phyloP scores from a whole-genome alignment of 2,797 vertebrate species.

The Arctocebus calabarensis region DNA sequence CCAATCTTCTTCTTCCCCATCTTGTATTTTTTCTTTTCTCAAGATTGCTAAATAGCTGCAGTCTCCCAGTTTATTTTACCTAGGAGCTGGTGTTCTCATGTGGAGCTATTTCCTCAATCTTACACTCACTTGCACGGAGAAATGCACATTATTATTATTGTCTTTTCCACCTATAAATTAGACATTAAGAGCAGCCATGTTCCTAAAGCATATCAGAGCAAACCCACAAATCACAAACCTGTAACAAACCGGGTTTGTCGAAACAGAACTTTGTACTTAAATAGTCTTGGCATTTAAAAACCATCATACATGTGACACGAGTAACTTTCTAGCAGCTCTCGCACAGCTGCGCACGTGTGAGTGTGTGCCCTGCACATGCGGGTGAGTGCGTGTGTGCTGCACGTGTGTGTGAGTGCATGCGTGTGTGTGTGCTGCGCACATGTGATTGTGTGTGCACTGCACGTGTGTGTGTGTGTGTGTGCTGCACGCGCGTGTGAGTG shows the following conservation, averaged over 20 bases:
- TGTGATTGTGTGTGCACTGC: fast-evolving
- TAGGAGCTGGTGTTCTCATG: conserved; percentile 36
- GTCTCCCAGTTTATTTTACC: conserved; percentile 33
- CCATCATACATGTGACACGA: conserved; percentile 28
- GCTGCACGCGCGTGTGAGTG: no score
- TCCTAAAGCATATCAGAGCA: conserved; percentile 34
- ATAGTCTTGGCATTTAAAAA: conserved; percentile 54
- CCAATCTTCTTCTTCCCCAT: not conserved
- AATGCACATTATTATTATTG: conserved; percentile 44
- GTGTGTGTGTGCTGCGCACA: no score
- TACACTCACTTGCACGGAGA: conserved; percentile 42
- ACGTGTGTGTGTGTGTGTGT: fast-evolving
- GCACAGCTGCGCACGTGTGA: not conserved
- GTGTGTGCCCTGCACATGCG: no score
- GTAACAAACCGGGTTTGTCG: conserved; percentile 4
- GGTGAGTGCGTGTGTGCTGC: not conserved
- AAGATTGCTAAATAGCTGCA: not conserved
- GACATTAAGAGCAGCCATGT: not conserved
- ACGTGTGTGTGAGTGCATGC: not conserved
- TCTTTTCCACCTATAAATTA: conserved; percentile 49
- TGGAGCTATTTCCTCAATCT: conserved; percentile 30
- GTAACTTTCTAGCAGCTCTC: not conserved
- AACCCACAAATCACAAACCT: conserved; percentile 52
- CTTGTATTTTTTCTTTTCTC: not conserved
- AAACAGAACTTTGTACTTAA: conserved; percentile 27